Evolutionary conservation across 1,140 invertebrate species (phyloP).

Genomic region (Zaprionus nigranus): DNA sequence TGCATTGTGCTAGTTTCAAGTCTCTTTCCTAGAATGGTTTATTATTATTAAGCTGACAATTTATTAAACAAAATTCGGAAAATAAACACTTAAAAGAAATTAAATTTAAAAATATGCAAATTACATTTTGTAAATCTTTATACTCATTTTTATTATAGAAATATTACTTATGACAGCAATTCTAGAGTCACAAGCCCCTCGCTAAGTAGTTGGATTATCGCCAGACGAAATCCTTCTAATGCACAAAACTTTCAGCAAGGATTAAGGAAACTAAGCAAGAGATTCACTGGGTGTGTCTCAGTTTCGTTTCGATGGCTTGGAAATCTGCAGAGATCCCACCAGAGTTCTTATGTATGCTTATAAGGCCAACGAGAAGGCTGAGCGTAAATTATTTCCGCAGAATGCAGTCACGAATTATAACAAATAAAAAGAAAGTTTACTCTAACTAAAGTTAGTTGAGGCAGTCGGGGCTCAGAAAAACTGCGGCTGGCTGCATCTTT

Average conservation of each 20-base stretch:
- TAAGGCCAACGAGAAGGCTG: slow-evolving; percentile 45
- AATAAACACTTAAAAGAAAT: no score
- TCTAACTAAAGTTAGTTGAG: slow-evolving; percentile 40
- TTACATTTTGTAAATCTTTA: not conserved
- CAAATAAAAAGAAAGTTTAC: slow-evolving; percentile 69
- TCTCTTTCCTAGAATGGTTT: no score
- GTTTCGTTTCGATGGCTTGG: not conserved
- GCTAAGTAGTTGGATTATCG: not conserved
- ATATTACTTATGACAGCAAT: not conserved
- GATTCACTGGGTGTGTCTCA: not conserved
- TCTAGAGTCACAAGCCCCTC: not conserved
- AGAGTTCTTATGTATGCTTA: slow-evolving; percentile 7
- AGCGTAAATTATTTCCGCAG: slow-evolving; percentile 65
- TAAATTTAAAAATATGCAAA: no score
- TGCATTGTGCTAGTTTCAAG: no score
- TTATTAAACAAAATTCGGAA: no score
- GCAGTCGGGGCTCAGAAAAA: not conserved
- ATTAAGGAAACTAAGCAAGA: not conserved
- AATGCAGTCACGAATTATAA: slow-evolving; percentile 64
- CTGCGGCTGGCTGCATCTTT: slow-evolving; percentile 54
- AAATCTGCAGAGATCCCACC: not conserved
- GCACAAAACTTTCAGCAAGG: slow-evolving; percentile 15
- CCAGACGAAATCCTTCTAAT: slow-evolving; percentile 2
- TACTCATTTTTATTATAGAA: not conserved
- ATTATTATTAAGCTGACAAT: no score